These are phyloP conservation scores for Neopelma chrysocephalum DNA, from an alignment of 2,797 vertebrate species.

Conservation along the genomic window DNA sequence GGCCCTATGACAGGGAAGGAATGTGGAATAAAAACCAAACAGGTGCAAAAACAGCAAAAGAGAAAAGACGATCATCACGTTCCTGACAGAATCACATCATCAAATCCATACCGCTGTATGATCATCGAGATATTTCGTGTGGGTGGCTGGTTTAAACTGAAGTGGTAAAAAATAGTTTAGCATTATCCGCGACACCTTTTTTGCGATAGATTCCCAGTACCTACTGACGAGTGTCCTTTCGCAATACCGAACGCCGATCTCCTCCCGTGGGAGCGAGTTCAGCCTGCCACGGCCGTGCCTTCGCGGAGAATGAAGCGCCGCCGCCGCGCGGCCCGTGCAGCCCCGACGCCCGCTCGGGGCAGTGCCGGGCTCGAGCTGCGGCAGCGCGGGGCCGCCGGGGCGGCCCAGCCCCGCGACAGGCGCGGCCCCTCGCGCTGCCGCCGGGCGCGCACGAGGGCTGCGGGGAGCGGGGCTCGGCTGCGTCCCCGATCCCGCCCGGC, in stretches of 20 bases:
- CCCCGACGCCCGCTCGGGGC: neutral
- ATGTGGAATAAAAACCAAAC: neutral
- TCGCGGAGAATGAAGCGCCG: neutral
- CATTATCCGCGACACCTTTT: neutral
- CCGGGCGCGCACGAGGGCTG: neutral
- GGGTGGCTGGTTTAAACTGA: rapidly evolving
- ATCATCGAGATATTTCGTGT: neutral
- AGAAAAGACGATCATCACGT: neutral
- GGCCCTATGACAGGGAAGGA: neutral
- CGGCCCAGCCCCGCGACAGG: neutral
- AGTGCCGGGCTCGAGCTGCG: neutral
- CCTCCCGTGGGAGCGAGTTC: neutral
- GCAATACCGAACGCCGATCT: rapidly evolving
- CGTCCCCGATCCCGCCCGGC: neutral
- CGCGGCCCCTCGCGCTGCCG: neutral
- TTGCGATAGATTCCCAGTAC: rapidly evolving
- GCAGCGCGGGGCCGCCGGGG: neutral
- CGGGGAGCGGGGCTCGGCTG: neutral
- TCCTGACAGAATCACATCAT: neutral
- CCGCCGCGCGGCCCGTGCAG: rapidly evolving
- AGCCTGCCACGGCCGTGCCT: neutral
- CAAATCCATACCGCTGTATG: neutral
- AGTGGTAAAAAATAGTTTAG: rapidly evolving
- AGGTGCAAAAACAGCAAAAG: neutral
- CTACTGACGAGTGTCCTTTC: neutral